Percentiles rank a stretch among this genome's conserved stretches.
Evolutionary conservation across 64 coral and sea anemone species (phyloP).

Genomic region (Exaiptasia diaphana): DNA sequence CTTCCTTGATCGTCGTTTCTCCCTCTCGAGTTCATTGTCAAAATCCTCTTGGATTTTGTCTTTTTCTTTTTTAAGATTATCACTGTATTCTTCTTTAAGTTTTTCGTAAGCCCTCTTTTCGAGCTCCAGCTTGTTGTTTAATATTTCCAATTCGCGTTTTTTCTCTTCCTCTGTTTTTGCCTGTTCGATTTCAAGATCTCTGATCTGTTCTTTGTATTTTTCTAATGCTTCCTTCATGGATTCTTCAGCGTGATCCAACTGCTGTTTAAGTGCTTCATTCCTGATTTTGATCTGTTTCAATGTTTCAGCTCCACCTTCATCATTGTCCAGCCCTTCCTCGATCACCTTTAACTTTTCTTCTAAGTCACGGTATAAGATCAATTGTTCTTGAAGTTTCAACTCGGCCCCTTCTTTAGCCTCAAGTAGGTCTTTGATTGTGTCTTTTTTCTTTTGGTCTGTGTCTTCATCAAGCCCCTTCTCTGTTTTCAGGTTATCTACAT

Average conservation of each 20-base stretch:
- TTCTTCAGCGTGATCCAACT: conserved; percentile 70
- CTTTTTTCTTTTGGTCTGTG: conserved; percentile 30
- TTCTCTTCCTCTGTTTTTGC: conserved; percentile 60
- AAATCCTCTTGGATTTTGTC: conserved; percentile 40
- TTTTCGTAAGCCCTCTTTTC: conserved; percentile 40
- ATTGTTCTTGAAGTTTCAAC: conserved; percentile 17
- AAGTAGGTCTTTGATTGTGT: background rate
- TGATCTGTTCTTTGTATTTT: conserved; percentile 64
- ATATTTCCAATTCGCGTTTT: conserved; percentile 50
- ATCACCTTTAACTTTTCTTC: conserved; percentile 10
- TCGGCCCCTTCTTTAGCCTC: background rate
- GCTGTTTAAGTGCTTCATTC: conserved; percentile 71
- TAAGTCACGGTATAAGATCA: background rate
- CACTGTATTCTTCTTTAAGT: conserved; percentile 52
- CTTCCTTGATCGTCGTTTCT: conserved; percentile 36
- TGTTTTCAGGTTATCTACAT: conserved; percentile 7
- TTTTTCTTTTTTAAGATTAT: conserved; percentile 52
- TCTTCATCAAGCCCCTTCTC: conserved; percentile 16
- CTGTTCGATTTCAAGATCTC: conserved; percentile 37
- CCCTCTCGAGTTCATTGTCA: conserved; percentile 40
- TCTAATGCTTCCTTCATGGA: conserved; percentile 51
- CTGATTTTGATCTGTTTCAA: conserved; percentile 13
- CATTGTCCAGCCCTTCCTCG: conserved; percentile 7
- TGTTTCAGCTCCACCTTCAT: conserved; percentile 7
- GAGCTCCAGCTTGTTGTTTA: conserved; percentile 53